Evolutionary conservation across 2,888 invertebrate species (phyloP).

Genomic region (Limnephilus marmoratus): DNA sequence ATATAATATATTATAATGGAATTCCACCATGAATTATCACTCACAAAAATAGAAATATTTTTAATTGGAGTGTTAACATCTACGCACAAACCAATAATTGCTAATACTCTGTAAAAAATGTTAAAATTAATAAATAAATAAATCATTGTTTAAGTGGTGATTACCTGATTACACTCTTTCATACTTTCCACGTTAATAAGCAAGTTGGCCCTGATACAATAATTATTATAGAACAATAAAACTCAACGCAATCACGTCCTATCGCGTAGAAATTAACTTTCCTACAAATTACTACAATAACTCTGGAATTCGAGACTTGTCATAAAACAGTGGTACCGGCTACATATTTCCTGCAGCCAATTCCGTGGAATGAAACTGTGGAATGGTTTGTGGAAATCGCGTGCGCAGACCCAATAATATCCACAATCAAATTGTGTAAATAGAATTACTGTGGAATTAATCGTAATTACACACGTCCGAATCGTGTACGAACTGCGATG

Average conservation of each 20-base stretch:
- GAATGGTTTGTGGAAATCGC: conserved; percentile 3
- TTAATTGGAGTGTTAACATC: no score
- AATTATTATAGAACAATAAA: background rate
- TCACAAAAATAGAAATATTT: no score
- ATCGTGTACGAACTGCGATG: background rate
- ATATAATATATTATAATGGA: no score
- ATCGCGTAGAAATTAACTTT: background rate
- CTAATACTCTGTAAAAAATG: no score
- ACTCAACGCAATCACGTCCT: background rate
- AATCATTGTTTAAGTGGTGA: no score
- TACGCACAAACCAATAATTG: no score
- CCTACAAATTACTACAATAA: background rate
- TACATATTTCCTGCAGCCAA: background rate
- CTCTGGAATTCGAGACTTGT: background rate
- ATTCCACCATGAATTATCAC: no score
- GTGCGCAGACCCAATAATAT: background rate
- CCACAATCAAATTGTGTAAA: conserved; percentile 23
- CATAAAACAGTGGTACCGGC: background rate
- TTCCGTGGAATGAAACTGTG: background rate
- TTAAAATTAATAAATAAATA: no score
- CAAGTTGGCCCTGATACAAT: background rate
- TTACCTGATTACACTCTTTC: no score
- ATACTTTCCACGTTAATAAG: background rate
- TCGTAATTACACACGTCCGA: conserved; percentile 9
- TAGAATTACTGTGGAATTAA: conserved; percentile 16